Conservation (phyloP, 1,140 invertebrate genomes). For the Tyrophagus putrescentiae region DNA sequence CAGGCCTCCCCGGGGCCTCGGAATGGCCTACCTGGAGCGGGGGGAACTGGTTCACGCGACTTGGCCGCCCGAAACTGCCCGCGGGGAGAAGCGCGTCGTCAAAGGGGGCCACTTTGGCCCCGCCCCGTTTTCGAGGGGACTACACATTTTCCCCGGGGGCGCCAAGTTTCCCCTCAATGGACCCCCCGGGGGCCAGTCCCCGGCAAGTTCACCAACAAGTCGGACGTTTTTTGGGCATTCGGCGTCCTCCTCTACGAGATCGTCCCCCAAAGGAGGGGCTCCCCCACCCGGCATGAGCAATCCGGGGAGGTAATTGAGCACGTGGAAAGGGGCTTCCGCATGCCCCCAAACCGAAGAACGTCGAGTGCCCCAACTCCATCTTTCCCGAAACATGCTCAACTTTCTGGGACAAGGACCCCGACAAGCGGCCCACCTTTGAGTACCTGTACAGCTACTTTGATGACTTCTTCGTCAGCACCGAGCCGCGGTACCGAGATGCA, state of each 20-base stretch:
- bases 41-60: slow-evolving; percentile 97
- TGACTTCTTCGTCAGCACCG: slow-evolving; percentile 83
- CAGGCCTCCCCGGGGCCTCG: slow-evolving; percentile 96
- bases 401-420: slow-evolving; percentile 82
- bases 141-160: slow-evolving; percentile 93
- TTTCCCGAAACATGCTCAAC: slow-evolving; percentile 74
- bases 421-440: slow-evolving; percentile 92
- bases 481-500: slow-evolving; percentile 79
- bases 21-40: slow-evolving; percentile 97
- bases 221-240: slow-evolving; percentile 98
- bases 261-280: slow-evolving; percentile 88
- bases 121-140: slow-evolving; percentile 90
- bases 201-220: slow-evolving; percentile 98
- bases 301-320: slow-evolving; percentile 95
- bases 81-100: slow-evolving; percentile 71
- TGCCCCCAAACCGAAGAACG: slow-evolving; percentile 70
- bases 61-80: slow-evolving; percentile 88
- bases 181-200: slow-evolving; percentile 97
- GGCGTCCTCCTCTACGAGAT: slow-evolving; percentile 96
- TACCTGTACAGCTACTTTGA: slow-evolving; percentile 92
- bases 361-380: slow-evolving; percentile 65
- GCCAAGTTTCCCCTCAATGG: slow-evolving; percentile 92
- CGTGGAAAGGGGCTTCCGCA: slow-evolving; percentile 96
- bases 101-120: slow-evolving; percentile 87
- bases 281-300: slow-evolving; percentile 96